Conservation (phyloP, 2,113 vertebrate species). For the Chunga burmeisteri region DNA sequence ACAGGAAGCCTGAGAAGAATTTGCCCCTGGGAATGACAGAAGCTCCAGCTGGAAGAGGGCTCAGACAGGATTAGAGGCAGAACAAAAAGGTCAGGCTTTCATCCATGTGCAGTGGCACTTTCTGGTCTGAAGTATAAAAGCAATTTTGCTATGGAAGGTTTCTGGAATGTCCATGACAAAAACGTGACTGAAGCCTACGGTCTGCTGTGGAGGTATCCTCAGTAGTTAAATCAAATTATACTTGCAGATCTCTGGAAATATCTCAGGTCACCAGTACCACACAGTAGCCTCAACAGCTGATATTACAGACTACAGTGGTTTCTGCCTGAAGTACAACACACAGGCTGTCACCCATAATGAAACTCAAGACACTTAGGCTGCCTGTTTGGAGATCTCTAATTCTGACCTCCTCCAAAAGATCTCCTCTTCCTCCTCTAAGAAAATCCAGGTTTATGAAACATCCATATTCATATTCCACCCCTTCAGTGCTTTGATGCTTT, state of each 20-base stretch:
- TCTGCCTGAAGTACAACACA: not conserved
- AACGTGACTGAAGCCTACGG: not conserved
- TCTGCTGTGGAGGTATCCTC: not conserved
- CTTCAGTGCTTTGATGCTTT: not conserved
- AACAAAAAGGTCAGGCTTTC: constrained; percentile 47
- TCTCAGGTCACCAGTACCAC: not conserved
- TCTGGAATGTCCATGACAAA: constrained; percentile 23
- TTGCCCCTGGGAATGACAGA: constrained; percentile 55
- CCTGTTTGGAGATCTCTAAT: not conserved
- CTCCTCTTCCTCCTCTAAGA: not conserved
- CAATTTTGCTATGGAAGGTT: constrained; percentile 35
- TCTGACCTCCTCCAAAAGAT: not conserved
- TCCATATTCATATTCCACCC: not conserved
- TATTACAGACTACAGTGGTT: not conserved
- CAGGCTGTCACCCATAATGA: not conserved
- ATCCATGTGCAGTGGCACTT: constrained; percentile 6
- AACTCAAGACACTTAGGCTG: not conserved
- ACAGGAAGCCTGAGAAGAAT: constrained; percentile 54
- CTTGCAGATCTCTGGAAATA: not conserved
- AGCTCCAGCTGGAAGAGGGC: constrained; percentile 45
- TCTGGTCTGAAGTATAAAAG: constrained; percentile 29
- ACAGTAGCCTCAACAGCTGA: not conserved
- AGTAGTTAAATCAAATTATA: not conserved
- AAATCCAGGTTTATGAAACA: not conserved
- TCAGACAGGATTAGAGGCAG: constrained; percentile 35